Evolutionary conservation across 2,888 invertebrate species (phyloP), one percentile per base, ranked within the genome.

Genomic region (Epinotia demarniana): DNA sequence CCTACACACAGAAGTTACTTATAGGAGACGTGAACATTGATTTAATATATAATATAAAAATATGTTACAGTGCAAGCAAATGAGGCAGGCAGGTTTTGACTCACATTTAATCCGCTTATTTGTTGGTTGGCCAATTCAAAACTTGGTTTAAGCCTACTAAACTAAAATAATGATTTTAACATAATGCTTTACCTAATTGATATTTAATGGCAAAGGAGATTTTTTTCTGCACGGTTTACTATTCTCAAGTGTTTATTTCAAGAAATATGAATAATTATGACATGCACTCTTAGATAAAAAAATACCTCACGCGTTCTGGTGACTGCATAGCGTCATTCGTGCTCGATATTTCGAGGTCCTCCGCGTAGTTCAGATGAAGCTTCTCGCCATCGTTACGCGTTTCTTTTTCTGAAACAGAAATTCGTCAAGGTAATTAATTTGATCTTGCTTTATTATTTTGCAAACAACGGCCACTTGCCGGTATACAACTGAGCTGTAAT

Each of bases 291-390:
- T 82, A 88, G 82, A 85, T 83, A 89, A 86, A 75, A 90, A 90
- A 89, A 89, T 92, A 93, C 93, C 94, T 93, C 87, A 92, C 92
- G 87, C 93, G 92, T 87, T 93, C 94, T 77, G 94, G 94, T 80
- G 93, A 93, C 84, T 93, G 94, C 88, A 94, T 92, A 33, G 94
- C 90, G 78, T 94, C 94, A 85, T 94, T 94, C 2, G 94, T 94
- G 87, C 94, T 94, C 61, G 94, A 94, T 78, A 94, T 94, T 84
- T 94, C 94, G 78, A 94, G 83, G 80, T 94, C 94, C 63, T 94
- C 94, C 1, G 91, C 90, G 81, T 94, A 94, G 79, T 87, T 90
- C 78, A 94, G 79, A 79, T 94, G 94, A 62, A 93, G 77, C 80
- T 94, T 94, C 11, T 93, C 94, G 1, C 85, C 86, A 1, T 93